Conservation (phyloP, 2,113 vertebrate species). For the Myotis brandtii region DNA sequence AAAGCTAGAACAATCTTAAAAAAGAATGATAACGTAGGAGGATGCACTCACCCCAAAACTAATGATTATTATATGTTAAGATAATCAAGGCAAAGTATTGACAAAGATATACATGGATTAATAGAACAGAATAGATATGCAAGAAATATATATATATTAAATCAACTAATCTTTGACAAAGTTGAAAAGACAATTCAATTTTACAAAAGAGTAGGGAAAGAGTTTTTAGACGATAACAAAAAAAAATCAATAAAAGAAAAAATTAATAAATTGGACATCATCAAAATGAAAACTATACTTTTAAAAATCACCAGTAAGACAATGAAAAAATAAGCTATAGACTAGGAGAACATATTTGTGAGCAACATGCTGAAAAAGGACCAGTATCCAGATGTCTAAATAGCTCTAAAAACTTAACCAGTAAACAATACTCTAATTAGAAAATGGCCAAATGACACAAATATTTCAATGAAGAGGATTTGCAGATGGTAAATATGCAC, state of each 20-base stretch:
- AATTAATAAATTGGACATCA: neutral
- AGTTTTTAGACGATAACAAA: neutral
- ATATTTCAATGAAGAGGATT: neutral
- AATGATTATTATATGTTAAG: neutral
- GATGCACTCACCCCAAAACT: neutral
- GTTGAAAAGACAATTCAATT: neutral
- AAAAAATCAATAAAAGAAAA: neutral
- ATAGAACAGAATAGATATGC: neutral
- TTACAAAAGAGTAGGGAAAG: neutral
- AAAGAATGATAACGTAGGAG: neutral
- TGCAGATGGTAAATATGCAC: neutral
- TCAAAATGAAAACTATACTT: neutral
- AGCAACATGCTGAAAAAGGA: neutral
- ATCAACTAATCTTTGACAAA: neutral
- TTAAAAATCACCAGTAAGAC: neutral
- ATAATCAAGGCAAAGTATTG: neutral
- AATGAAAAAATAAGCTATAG: neutral
- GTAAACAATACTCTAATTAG: neutral
- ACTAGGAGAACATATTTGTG: neutral
- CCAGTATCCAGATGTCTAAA: neutral
- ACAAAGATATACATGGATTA: neutral
- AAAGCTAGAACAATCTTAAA: neutral
- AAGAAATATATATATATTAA: neutral
- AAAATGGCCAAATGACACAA: neutral
- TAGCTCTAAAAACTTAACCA: neutral